Evolutionary conservation across 2,113 vertebrate species (phyloP).

Genomic region (Anarrhichthys ocellatus): DNA sequence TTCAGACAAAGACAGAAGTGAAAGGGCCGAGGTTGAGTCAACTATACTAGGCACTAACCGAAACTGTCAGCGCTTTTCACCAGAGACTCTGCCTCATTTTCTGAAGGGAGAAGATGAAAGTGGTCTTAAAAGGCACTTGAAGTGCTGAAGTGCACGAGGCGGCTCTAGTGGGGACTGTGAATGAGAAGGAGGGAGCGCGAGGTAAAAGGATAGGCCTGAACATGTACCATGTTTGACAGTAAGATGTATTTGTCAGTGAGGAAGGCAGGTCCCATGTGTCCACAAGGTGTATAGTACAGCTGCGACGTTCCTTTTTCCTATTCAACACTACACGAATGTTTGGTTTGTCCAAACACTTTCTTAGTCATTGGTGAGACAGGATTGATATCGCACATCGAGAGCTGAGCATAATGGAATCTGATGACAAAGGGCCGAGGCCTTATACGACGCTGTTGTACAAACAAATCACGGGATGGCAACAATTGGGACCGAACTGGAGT

Average conservation of each 20-base stretch:
- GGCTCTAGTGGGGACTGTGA: slow-evolving; percentile 59
- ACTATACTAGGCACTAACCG: slow-evolving; percentile 66
- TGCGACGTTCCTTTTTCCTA: neutral
- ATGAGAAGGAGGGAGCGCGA: slow-evolving; percentile 40
- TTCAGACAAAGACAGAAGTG: slow-evolving; percentile 61
- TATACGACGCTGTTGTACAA: slow-evolving; percentile 16
- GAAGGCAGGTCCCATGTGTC: slow-evolving; percentile 8
- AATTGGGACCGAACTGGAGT: slow-evolving; percentile 12
- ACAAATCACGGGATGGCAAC: slow-evolving; percentile 3
- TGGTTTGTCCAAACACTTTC: slow-evolving; percentile 16
- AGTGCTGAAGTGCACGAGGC: slow-evolving; percentile 66
- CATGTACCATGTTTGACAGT: slow-evolving; percentile 55
- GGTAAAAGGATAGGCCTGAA: slow-evolving; percentile 35
- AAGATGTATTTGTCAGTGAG: slow-evolving; percentile 28
- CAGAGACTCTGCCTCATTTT: slow-evolving; percentile 75
- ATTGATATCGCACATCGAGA: slow-evolving; percentile 17
- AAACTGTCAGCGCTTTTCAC: slow-evolving; percentile 76
- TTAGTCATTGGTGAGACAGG: neutral
- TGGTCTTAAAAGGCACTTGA: slow-evolving; percentile 74
- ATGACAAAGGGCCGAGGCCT: slow-evolving; percentile 17
- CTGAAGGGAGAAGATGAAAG: slow-evolving; percentile 78
- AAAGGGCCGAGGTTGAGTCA: slow-evolving; percentile 56
- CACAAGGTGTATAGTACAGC: neutral
- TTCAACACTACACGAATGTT: neutral
- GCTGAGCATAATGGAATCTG: slow-evolving; percentile 21